These are phyloP conservation scores for Scopus umbretta DNA, from an alignment of 2,113 vertebrate genomes.

Conservation along the genomic window DNA sequence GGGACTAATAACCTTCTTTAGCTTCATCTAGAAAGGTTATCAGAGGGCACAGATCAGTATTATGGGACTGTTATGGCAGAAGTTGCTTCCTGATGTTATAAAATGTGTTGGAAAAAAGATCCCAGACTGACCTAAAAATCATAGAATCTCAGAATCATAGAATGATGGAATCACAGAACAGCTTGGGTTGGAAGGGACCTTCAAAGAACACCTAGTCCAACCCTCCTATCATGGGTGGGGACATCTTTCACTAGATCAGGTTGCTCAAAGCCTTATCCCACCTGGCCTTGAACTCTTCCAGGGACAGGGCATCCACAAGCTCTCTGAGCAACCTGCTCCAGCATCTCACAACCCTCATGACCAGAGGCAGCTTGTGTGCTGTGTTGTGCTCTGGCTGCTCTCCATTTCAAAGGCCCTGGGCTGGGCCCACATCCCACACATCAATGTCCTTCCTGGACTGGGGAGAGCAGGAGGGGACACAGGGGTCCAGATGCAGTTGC, in stretches of 20 bases:
- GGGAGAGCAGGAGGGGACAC: background rate
- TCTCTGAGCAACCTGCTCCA: background rate
- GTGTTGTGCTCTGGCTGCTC: background rate
- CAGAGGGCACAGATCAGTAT: background rate
- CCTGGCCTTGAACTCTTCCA: background rate
- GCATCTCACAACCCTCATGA: background rate
- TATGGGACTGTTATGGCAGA: background rate
- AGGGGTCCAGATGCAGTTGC: background rate
- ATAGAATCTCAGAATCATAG: background rate
- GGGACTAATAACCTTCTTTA: background rate
- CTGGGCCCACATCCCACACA: fast-evolving
- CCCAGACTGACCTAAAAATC: background rate
- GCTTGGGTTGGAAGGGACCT: background rate
- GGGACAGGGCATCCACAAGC: background rate
- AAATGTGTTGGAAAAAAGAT: background rate
- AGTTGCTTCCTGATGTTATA: background rate
- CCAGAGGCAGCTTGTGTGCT: background rate
- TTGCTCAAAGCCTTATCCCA: background rate
- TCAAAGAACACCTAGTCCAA: background rate
- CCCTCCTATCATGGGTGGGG: fast-evolving
- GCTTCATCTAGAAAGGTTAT: background rate
- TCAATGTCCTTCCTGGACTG: background rate
- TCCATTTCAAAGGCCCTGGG: background rate
- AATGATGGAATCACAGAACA: background rate
- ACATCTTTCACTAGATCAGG: background rate